Percentiles rank a stretch among this genome's conserved stretches.
Evolutionary conservation across 2,113 vertebrate genomes (phyloP).

Genomic region (Bubalus kerabau): DNA sequence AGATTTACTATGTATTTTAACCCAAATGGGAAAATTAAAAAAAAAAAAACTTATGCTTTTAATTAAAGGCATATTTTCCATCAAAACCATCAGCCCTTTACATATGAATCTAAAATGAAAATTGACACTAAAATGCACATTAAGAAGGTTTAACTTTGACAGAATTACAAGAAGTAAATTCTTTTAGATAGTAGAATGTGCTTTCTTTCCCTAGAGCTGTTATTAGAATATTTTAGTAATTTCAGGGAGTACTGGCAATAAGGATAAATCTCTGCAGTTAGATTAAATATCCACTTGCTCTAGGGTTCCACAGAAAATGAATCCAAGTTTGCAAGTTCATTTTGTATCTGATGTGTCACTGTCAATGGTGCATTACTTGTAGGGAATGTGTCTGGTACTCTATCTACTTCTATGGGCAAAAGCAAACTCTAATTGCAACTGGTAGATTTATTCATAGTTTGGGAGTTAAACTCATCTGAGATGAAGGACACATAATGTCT

Average conservation of each 20-base stretch:
- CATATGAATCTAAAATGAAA: slow-evolving; percentile 58
- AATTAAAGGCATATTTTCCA: slow-evolving; percentile 65
- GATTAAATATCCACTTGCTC: neutral
- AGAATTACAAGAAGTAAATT: slow-evolving; percentile 25
- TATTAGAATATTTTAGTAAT: slow-evolving; percentile 38
- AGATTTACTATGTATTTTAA: slow-evolving; percentile 58
- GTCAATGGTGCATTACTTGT: neutral
- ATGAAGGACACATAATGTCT: neutral
- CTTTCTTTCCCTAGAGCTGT: neutral
- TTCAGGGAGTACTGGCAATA: neutral
- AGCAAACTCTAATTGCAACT: neutral
- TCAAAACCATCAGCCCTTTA: slow-evolving; percentile 46
- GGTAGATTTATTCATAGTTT: neutral
- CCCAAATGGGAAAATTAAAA: neutral
- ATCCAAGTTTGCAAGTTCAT: neutral
- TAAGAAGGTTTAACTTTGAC: slow-evolving; percentile 7
- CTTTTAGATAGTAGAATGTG: neutral
- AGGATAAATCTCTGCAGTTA: slow-evolving; percentile 10
- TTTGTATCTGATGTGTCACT: slow-evolving; percentile 9
- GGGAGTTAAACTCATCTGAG: neutral
- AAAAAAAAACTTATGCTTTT: slow-evolving; percentile 12
- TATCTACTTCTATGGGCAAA: neutral
- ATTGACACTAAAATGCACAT: slow-evolving; percentile 30
- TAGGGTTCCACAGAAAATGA: slow-evolving; percentile 2
- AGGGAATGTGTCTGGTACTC: neutral